Conservation (phyloP, 2,113 vertebrate genomes). For the Lethenteron reissneri region DNA sequence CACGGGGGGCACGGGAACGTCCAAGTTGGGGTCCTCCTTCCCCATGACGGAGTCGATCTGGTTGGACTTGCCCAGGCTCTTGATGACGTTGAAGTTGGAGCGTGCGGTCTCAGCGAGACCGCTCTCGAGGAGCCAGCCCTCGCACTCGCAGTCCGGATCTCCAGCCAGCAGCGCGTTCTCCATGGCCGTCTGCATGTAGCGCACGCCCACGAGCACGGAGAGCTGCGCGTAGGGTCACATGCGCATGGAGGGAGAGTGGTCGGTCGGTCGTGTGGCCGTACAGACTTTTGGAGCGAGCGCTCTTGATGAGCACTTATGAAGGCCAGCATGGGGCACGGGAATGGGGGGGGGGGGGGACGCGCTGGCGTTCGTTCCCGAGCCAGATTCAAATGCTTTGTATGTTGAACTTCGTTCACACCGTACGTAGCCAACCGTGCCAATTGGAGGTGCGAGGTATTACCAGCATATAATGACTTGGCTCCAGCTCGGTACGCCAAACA, state of each 20-base stretch:
- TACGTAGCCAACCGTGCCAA: too few relatives aligned
- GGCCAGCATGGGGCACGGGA: too few relatives aligned
- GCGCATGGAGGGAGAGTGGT: background rate
- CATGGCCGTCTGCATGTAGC: constrained; percentile 58
- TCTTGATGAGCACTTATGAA: too few relatives aligned
- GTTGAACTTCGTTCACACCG: too few relatives aligned
- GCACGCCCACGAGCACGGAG: constrained; percentile 44
- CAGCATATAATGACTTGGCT: too few relatives aligned
- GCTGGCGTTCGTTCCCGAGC: too few relatives aligned
- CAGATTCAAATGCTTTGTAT: too few relatives aligned
- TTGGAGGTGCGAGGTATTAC: too few relatives aligned
- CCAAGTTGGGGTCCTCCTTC: constrained; percentile 36
- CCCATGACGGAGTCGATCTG: constrained; percentile 29
- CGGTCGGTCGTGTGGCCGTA: too few relatives aligned
- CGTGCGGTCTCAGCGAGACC: constrained; percentile 49
- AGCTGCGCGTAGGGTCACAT: constrained; percentile 21
- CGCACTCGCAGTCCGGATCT: constrained; percentile 38
- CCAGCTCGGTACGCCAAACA: too few relatives aligned
- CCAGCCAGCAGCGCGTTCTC: constrained; percentile 39
- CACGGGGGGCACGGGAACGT: constrained; percentile 20
- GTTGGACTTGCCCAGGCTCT: constrained; percentile 42
- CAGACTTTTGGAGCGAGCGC: too few relatives aligned
- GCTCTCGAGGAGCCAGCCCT: constrained; percentile 53
- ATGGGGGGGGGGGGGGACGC: too few relatives aligned
- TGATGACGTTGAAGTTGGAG: constrained; percentile 42